Percentiles rank a stretch among this genome's conserved stretches.
Evolutionary conservation across 2,797 vertebrate species (phyloP).

Genomic region (Petrocephalus sullivani): DNA sequence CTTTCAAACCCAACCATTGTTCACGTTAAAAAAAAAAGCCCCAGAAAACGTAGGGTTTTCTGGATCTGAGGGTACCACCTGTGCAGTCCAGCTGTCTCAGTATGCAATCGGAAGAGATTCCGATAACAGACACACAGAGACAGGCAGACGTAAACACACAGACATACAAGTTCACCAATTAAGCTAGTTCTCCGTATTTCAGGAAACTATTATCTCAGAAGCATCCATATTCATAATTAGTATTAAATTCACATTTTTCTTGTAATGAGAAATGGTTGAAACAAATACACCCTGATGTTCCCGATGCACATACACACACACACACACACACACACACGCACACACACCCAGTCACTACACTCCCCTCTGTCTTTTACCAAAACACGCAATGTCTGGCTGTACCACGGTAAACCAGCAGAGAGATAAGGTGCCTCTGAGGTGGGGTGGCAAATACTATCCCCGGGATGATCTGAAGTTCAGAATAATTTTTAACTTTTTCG

Average conservation of each 20-base stretch:
- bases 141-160: neutral
- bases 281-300: neutral
- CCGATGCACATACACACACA: neutral
- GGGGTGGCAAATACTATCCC: neutral
- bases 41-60: too few species aligned
- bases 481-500: neutral
- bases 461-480: neutral
- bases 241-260: neutral
- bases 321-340: neutral
- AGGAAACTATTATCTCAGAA: conserved; percentile 3
- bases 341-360: neutral
- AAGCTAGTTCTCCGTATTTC: neutral
- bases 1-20: neutral
- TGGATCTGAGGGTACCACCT: neutral
- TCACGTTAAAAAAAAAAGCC: neutral
- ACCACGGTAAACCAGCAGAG: neutral
- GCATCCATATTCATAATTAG: neutral
- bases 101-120: neutral
- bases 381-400: neutral
- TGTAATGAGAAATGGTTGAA: conserved; percentile 6
- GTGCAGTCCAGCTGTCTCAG: neutral
- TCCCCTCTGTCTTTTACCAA: neutral
- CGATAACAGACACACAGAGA: neutral
- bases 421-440: neutral
- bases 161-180: neutral